A percentile compares a stretch with the other conserved stretches of the same genome.
phyloP scores from a whole-genome alignment of 2,113 vertebrate genomes.

The Turnix velox region DNA sequence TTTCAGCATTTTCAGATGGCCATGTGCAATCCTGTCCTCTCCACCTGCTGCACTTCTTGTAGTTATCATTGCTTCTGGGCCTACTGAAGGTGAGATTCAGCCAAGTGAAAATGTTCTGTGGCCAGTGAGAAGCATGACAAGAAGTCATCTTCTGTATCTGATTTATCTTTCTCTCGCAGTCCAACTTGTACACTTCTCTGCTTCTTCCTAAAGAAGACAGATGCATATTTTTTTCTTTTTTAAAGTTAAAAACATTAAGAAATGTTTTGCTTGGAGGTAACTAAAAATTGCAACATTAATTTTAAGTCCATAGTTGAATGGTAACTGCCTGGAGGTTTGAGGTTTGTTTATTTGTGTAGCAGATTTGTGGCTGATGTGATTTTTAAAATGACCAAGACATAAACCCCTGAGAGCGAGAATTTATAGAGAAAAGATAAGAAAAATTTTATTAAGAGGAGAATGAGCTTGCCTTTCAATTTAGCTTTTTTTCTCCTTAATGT shows the following conservation, averaged over 20 bases:
- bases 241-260: neutral
- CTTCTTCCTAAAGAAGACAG: neutral
- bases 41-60: neutral
- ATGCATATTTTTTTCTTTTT: neutral
- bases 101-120: neutral
- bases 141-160: neutral
- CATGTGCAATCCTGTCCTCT: rapidly evolving
- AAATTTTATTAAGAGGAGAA: constrained; percentile 27
- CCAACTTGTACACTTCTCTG: neutral
- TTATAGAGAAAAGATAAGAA: constrained; percentile 28
- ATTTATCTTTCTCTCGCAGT: neutral
- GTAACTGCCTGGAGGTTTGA: constrained; percentile 42
- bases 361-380: neutral
- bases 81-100: neutral
- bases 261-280: constrained; percentile 27
- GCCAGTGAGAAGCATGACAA: neutral
- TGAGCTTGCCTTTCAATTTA: neutral
- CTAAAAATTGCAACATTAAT: constrained; percentile 37
- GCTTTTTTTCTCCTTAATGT: neutral
- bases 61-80: neutral
- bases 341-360: neutral
- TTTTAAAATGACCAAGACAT: constrained; percentile 17
- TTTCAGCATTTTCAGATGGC: neutral
- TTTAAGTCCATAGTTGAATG: constrained; percentile 37
- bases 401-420: constrained; percentile 19